These are phyloP conservation scores for Scaeva pyrastri DNA, from an alignment of 2,888 invertebrate genomes.

Conservation along the genomic window DNA sequence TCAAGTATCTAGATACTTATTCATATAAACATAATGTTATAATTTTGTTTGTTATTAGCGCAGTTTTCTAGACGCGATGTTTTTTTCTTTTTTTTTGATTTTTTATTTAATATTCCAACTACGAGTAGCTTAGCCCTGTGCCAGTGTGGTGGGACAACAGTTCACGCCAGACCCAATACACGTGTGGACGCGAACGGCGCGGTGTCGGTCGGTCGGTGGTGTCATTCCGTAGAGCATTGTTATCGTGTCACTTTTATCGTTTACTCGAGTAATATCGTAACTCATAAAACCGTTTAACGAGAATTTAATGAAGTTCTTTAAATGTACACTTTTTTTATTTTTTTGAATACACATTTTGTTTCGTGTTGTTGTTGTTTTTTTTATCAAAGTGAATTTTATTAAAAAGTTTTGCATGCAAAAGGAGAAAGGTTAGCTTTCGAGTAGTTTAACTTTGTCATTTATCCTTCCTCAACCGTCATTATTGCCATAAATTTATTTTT, in stretches of 20 bases:
- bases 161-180: slow-evolving; percentile 61
- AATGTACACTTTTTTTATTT: background rate
- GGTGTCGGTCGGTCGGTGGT: background rate
- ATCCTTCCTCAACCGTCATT: background rate
- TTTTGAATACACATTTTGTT: background rate
- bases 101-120: no score
- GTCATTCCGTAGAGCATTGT: slow-evolving; percentile 39
- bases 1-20: slow-evolving; percentile 59
- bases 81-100: no score
- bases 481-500: background rate
- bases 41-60: slow-evolving; percentile 42
- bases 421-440: slow-evolving; percentile 23
- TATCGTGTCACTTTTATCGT: slow-evolving; percentile 20
- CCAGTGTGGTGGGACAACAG: no score
- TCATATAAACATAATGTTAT: slow-evolving; percentile 36
- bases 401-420: slow-evolving; percentile 41
- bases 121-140: slow-evolving; percentile 15
- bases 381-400: slow-evolving; percentile 3
- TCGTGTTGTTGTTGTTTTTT: background rate
- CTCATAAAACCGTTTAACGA: slow-evolving; percentile 4
- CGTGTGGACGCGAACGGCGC: no score
- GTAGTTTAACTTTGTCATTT: slow-evolving; percentile 32
- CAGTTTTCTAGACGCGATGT: slow-evolving; percentile 48
- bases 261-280: slow-evolving; percentile 16
- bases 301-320: slow-evolving; percentile 5